phyloP scores from a whole-genome alignment of 1,140 invertebrate genomes.

The Drosophila leontia region DNA sequence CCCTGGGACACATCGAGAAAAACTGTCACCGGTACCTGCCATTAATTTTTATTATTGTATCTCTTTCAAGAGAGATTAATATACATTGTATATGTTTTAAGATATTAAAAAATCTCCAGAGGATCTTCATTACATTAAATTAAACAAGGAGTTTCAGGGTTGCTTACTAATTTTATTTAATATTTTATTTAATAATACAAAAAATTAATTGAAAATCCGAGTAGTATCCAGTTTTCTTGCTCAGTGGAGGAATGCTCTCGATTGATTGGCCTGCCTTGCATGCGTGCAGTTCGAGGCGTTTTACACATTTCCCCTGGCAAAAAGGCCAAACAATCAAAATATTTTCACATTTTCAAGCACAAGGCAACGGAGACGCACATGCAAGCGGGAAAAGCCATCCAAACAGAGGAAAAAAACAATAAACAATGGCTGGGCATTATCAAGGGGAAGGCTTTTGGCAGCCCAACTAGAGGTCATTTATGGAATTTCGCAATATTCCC shows the following conservation, averaged over 20 bases:
- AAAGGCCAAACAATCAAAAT: conserved; percentile 63
- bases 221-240: neutral
- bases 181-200: neutral
- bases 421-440: conserved; percentile 58
- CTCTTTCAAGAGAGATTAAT: neutral
- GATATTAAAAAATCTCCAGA: neutral
- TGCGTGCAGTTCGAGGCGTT: conserved; percentile 45
- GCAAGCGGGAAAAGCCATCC: conserved; percentile 24
- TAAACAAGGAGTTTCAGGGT: neutral
- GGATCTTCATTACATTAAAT: neutral
- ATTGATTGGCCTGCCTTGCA: conserved; percentile 62
- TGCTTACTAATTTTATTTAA: neutral
- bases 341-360: conserved; percentile 54
- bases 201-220: neutral
- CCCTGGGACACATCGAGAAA: conserved; percentile 1
- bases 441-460: conserved; percentile 64
- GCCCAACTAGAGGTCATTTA: conserved; percentile 51
- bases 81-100: neutral
- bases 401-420: conserved; percentile 19
- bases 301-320: conserved; percentile 48
- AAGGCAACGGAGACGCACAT: conserved; percentile 25
- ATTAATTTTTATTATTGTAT: neutral
- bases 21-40: neutral
- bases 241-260: conserved; percentile 42
- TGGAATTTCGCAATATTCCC: conserved; percentile 58